These are phyloP conservation scores for Anas platyrhynchos DNA, from an alignment of 2,113 vertebrate genomes.

Conservation along the genomic window DNA sequence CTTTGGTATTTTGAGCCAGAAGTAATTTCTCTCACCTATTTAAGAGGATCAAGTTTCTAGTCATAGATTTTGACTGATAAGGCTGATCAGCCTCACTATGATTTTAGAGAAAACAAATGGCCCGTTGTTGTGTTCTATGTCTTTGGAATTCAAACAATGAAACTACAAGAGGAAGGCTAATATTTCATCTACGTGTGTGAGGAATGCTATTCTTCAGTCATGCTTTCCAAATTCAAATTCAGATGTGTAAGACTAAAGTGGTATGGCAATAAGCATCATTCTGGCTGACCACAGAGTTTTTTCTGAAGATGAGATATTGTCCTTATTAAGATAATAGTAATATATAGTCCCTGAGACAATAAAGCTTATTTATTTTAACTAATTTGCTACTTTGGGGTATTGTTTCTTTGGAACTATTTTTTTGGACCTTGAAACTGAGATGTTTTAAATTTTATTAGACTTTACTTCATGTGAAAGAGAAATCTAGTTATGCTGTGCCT, in stretches of 20 bases:
- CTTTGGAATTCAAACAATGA: not conserved
- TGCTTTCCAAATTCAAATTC: not conserved
- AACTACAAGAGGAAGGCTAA: not conserved
- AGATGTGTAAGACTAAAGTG: not conserved
- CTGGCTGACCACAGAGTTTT: not conserved
- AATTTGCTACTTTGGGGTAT: not conserved
- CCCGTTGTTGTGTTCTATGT: not conserved
- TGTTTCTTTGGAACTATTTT: not conserved
- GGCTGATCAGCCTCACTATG: rapidly evolving
- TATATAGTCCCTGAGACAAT: not conserved
- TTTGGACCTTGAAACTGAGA: not conserved
- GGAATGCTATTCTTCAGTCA: not conserved
- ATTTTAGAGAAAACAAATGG: not conserved
- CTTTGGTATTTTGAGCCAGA: not conserved
- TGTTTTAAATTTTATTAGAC: not conserved
- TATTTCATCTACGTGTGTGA: not conserved
- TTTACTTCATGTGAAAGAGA: not conserved
- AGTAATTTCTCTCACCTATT: not conserved
- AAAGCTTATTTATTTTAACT: not conserved
- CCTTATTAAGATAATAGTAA: not conserved
- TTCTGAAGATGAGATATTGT: not conserved
- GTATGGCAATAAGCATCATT: not conserved
- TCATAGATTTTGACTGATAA: not conserved
- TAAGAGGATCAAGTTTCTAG: not conserved
- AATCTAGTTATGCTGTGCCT: not conserved